Evolutionary conservation across 2,888 invertebrate species (phyloP), one percentile per base, ranked within the genome.

Genomic region (Tuberolachnus salignus): DNA sequence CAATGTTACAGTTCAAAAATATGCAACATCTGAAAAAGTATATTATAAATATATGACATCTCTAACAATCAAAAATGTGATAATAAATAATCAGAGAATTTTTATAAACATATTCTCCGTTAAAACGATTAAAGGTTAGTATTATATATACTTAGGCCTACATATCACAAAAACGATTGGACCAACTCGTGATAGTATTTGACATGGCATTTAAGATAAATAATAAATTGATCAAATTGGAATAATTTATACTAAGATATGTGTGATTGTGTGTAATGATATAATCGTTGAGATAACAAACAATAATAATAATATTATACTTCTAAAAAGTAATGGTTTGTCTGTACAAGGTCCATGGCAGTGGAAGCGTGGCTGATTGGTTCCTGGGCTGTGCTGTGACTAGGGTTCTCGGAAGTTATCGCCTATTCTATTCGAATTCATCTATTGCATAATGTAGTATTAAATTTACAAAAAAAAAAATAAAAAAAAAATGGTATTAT

Each of bases 351-450:
- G 66, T 66, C 66, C 66, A 75, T 75, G 75, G 75, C 75, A 75
- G 75, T 75, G 66, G 66, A 75, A 75, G 66, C 66, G 75, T 75
- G 66, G 75, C 75, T 75, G 75, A 75, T 75, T 75, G 66, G 49
- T 75, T 75, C 14, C 55, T 66, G 51, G 51, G 51, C 51, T 73
- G 53, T 11, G 42, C 51, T 55, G 34, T 44, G 13, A 64, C 64
- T 74, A 74, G 63, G 53, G 51, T 23, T 64, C 13, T 34, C 13
- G 44, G 49, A 53, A 0, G 21, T 53, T 64, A 34, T 34, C 6
- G 6, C 34, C 6, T 34, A 34, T 34, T 34, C 34, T 34, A 4
- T 4, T 34, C 6, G 34, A 34, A 4, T 34, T 34, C 34, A 4
- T 34, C 34, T 34, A 4, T 34, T 34, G 6, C 34, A 34, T 6